Conservation (phyloP, 2,113 vertebrate species). For the Paradoxurus hermaphroditus region DNA sequence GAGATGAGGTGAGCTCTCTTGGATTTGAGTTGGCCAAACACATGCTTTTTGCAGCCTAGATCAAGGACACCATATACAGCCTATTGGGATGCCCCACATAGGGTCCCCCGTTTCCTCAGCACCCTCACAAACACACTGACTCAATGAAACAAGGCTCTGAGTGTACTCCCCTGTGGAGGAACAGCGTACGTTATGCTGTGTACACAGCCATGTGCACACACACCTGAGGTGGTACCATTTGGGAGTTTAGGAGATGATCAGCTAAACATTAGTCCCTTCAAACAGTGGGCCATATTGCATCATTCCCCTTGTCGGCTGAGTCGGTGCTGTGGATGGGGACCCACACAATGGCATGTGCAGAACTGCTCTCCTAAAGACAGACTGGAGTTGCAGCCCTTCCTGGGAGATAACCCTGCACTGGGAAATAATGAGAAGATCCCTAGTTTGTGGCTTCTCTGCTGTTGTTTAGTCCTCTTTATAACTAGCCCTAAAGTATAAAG, state of each 20-base stretch:
- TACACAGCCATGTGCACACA: background rate
- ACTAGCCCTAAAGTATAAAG: background rate
- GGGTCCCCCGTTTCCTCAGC: background rate
- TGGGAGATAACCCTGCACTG: background rate
- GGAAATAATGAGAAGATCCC: background rate
- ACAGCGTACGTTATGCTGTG: background rate
- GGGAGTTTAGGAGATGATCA: background rate
- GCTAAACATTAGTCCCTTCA: background rate
- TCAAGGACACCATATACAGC: background rate
- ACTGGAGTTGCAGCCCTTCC: background rate
- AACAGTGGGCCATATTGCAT: background rate
- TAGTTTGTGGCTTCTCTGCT: background rate
- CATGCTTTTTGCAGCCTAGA: background rate
- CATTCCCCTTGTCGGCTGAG: background rate
- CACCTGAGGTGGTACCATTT: background rate
- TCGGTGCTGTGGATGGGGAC: background rate
- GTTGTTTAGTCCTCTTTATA: background rate
- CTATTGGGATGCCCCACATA: background rate
- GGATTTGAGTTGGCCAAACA: background rate
- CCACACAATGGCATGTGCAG: background rate
- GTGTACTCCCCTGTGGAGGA: background rate
- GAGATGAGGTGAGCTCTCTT: background rate
- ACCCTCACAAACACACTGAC: background rate
- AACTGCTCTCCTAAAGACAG: background rate
- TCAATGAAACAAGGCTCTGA: background rate